A percentile compares a stretch with the other conserved stretches of the same genome.
phyloP scores from a whole-genome alignment of 2,113 vertebrate genomes.

The Malurus melanocephalus region DNA sequence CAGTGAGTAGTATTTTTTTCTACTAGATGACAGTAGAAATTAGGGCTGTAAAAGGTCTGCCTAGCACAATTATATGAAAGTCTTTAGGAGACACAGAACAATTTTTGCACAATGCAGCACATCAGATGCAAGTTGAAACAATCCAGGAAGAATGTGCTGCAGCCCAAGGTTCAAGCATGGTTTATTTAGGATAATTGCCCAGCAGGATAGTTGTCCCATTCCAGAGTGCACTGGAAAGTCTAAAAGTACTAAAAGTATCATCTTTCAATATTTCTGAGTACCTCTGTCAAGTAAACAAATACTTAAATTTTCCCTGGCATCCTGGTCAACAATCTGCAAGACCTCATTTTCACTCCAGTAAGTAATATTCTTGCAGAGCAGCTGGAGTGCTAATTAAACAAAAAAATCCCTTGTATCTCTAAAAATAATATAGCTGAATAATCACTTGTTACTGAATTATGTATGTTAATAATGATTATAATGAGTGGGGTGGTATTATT shows the following conservation, averaged over 20 bases:
- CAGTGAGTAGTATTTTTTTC: not conserved
- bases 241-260: not conserved
- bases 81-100: not conserved
- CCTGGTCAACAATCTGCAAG: not conserved
- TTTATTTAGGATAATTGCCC: not conserved
- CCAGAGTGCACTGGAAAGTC: not conserved
- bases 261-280: not conserved
- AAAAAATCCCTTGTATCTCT: not conserved
- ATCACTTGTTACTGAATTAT: not conserved
- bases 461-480: not conserved
- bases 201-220: not conserved
- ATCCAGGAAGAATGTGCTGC: not conserved
- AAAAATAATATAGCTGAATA: not conserved
- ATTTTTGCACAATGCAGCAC: not conserved
- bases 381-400: not conserved
- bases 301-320: not conserved
- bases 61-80: not conserved
- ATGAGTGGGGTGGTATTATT: not conserved
- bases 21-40: not conserved
- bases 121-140: not conserved
- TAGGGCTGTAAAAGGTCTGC: not conserved
- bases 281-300: not conserved
- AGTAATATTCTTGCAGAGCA: not conserved
- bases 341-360: not conserved
- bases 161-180: not conserved